Conservation (phyloP, 2,113 vertebrate species). For the Dipodomys ordii region DNA sequence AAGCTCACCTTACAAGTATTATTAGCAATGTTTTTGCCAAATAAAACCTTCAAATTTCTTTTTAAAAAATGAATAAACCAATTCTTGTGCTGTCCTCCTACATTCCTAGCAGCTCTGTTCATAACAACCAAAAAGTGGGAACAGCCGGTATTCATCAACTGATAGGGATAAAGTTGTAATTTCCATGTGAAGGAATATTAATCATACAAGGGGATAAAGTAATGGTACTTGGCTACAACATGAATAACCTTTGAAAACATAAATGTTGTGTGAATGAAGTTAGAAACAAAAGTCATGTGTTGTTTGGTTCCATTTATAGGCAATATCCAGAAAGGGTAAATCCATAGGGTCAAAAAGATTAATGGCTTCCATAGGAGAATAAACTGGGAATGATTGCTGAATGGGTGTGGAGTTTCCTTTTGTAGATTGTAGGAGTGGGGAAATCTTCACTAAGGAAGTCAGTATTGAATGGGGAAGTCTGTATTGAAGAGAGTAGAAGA, state of each 20-base stretch:
- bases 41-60: too few species aligned
- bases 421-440: not conserved
- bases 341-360: not conserved
- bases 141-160: not conserved
- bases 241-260: not conserved
- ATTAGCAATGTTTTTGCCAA: too few species aligned
- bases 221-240: conserved; percentile 9
- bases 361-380: not conserved
- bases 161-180: not conserved
- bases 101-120: not conserved
- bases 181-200: not conserved
- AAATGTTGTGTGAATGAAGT: not conserved
- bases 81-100: not conserved
- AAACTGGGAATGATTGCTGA: not conserved
- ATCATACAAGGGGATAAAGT: not conserved
- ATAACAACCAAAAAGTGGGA: not conserved
- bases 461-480: not conserved
- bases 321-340: not conserved
- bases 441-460: not conserved
- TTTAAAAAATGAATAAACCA: not conserved
- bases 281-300: not conserved
- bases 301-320: not conserved
- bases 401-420: not conserved
- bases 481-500: not conserved
- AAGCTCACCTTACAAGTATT: too few species aligned